These are phyloP conservation scores for Pedionomus torquatus DNA, from an alignment of 2,113 vertebrate species.

Conservation along the genomic window DNA sequence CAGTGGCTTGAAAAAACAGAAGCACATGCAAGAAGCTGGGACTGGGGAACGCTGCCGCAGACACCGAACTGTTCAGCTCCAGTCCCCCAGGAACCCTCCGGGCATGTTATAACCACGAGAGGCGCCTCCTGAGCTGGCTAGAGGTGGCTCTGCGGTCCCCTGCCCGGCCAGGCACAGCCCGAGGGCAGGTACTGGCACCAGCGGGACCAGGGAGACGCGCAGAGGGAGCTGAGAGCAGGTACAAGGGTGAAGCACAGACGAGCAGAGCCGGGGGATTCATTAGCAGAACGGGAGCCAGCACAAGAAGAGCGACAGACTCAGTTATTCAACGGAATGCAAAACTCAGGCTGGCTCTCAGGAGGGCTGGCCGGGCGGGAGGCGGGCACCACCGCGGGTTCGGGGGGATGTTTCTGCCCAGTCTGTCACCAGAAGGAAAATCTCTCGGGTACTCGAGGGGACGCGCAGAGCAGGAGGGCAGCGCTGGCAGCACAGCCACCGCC, in stretches of 20 bases:
- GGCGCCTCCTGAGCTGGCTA: background rate
- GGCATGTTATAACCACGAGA: accelerated
- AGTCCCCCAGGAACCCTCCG: background rate
- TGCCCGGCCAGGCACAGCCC: background rate
- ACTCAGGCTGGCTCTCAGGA: background rate
- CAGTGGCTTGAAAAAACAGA: accelerated
- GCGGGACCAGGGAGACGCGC: background rate
- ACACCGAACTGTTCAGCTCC: background rate
- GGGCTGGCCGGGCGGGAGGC: background rate
- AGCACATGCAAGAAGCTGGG: background rate
- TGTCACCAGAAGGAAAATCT: background rate
- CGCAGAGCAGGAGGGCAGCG: accelerated
- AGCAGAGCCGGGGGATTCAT: background rate
- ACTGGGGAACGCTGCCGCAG: background rate
- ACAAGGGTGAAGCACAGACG: background rate
- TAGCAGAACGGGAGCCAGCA: background rate
- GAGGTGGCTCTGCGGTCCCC: no score
- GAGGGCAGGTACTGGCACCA: background rate
- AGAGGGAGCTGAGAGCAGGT: background rate
- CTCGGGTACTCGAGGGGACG: background rate
- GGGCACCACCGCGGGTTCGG: accelerated
- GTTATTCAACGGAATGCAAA: background rate
- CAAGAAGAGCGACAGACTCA: background rate
- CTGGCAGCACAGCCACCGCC: background rate
- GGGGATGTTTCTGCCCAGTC: accelerated